phyloP scores from a whole-genome alignment of 53 echinoderm and acorn worm genomes.

The Paracentrotus lividus region DNA sequence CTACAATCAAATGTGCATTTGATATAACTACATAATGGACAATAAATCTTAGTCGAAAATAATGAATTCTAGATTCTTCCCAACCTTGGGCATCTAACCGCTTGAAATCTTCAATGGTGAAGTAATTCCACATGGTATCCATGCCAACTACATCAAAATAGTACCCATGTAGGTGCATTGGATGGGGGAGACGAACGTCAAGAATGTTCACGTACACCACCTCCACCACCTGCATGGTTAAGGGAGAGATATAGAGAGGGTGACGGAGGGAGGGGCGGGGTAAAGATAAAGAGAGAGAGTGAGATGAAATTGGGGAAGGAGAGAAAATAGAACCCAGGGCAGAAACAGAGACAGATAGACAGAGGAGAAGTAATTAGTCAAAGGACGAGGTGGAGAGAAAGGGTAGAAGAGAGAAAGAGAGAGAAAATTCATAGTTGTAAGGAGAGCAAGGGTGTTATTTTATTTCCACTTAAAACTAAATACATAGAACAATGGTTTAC shows the following conservation, averaged over 20 bases:
- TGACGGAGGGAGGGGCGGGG: background rate
- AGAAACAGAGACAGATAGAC: no score
- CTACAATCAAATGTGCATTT: no score
- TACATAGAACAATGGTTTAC: no score
- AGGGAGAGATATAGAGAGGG: background rate
- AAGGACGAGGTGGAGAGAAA: background rate
- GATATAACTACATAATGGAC: no score
- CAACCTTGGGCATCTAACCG: constrained; percentile 58
- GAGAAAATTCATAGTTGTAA: no score
- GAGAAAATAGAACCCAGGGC: no score
- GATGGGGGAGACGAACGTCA: constrained; percentile 57
- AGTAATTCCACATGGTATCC: constrained; percentile 54
- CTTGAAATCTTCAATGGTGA: constrained; percentile 79
- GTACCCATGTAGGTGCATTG: constrained; percentile 83
- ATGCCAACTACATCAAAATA: constrained; percentile 74
- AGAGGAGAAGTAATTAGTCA: no score
- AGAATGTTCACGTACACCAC: constrained; percentile 65
- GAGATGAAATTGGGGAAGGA: background rate
- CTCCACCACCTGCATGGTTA: constrained; percentile 72
- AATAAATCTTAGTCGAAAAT: no score
- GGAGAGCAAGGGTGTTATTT: background rate
- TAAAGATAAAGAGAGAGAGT: background rate
- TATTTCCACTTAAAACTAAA: no score
- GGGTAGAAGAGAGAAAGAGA: background rate
- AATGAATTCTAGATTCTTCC: no score